Evolutionary conservation across 2,797 vertebrate species (phyloP).

Genomic region (Dallia pectoralis): DNA sequence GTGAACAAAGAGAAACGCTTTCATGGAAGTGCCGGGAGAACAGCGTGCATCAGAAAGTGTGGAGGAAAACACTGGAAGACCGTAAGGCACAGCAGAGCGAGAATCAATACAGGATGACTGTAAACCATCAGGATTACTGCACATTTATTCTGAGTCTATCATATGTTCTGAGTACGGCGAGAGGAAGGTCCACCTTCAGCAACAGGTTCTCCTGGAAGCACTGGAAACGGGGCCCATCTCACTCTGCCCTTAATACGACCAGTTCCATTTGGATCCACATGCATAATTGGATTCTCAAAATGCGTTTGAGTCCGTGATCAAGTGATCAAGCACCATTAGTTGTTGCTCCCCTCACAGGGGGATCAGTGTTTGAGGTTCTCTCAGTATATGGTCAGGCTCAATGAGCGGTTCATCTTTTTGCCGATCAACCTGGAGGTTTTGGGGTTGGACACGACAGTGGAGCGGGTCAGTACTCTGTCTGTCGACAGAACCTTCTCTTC

Average conservation of each 20-base stretch:
- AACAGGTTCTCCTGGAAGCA: neutral
- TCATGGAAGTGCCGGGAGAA: constrained; percentile 60
- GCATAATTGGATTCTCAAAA: constrained; percentile 19
- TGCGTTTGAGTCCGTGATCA: constrained; percentile 45
- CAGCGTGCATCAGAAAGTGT: constrained; percentile 22
- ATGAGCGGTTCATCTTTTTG: constrained; percentile 96
- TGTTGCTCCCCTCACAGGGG: constrained; percentile 8
- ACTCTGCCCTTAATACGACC: neutral
- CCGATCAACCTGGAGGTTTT: constrained; percentile 88
- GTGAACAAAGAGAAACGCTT: constrained; percentile 39
- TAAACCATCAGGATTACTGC: neutral
- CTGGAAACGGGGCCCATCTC: constrained; percentile 10
- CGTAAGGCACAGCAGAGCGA: constrained; percentile 39
- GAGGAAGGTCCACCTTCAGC: neutral
- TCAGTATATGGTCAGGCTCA: constrained; percentile 97
- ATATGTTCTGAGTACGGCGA: neutral
- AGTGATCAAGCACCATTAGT: constrained; percentile 38
- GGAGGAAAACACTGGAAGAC: constrained; percentile 49
- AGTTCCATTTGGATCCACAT: constrained; percentile 27
- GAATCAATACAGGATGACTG: neutral
- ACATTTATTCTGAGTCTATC: neutral
- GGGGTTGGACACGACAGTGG: constrained; percentile 82
- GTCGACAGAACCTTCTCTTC: constrained; percentile 91
- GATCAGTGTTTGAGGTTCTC: constrained; percentile 20
- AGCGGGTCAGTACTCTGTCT: constrained; percentile 89